Evolutionary conservation across 2,113 vertebrate species (phyloP), one percentile per base, ranked within the genome.

Genomic region (Leucoraja erinaceus): DNA sequence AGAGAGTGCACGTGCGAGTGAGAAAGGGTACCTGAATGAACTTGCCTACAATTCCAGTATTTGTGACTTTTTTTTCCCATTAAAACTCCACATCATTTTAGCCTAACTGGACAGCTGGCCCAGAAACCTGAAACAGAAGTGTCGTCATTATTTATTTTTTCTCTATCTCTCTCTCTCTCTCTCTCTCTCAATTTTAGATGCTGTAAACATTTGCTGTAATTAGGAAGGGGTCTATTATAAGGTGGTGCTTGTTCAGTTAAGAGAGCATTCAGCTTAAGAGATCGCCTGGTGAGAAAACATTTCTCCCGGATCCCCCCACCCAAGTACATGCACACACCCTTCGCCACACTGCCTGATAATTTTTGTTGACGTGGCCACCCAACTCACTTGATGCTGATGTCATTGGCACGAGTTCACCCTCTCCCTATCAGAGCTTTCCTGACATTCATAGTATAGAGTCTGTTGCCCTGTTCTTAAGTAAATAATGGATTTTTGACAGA

Each of bases 41-140:
- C 90, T 91, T 91, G 68, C 90, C 90, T 91, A 91, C 90, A 74
- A 91, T 91, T 91, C 90, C 90, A 91, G 90, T 91, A 91, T 91
- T 91, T 91, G 90, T 91, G 90, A 91, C 38, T 91, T 91, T 90
- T 90, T 72, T 79, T 79, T 38, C 38, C 38, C 31, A 38, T 72
- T 72, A 72, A 91, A 91, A 91, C 66, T 72, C 68, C 72, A 16
- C 66, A 72, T 72, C 33, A 54, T 91, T 91, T 33, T 74, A 47
- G 68, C 90, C 66, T 91, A 91, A 91, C 90, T 91, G 90, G 90
- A 91, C 90, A 91, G 90, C 90, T 91, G 90, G 72, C 90, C 66
- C 90, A 54, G 66, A 14, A 91, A 91, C 28, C 33, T 72, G 68
- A 70, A 72, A 72, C 68, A 70, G 18, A 72, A 72, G 18, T 91